phyloP scores from a whole-genome alignment of 2,113 vertebrate genomes.

The Cyphomyrus discorhynchus region DNA sequence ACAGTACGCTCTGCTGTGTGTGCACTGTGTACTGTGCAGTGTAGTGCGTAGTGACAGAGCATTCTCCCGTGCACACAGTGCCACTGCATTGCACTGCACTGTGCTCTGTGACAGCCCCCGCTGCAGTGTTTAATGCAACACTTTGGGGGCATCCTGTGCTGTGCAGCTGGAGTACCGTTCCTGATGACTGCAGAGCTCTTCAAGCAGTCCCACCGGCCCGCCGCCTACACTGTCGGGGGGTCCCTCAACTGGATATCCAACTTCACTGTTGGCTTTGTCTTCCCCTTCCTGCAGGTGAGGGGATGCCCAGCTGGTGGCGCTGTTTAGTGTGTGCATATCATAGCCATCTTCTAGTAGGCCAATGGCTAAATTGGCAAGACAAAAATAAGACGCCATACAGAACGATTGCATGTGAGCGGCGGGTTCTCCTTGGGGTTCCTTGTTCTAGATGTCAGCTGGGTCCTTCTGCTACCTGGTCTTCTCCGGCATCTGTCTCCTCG shows the following conservation, averaged over 20 bases:
- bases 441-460: slow-evolving; percentile 67
- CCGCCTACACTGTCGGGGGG: slow-evolving; percentile 77
- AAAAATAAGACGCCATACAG: not conserved
- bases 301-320: not conserved
- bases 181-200: slow-evolving; percentile 84
- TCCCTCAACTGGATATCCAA: slow-evolving; percentile 87
- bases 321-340: not conserved
- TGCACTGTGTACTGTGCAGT: not conserved
- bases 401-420: not conserved
- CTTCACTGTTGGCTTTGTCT: slow-evolving; percentile 81
- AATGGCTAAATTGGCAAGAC: not conserved
- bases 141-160: not conserved
- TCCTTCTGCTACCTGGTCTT: slow-evolving; percentile 83
- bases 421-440: not conserved
- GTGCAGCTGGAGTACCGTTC: slow-evolving; percentile 72
- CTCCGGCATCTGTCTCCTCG: slow-evolving; percentile 62
- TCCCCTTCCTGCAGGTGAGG: slow-evolving; percentile 81
- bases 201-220: slow-evolving; percentile 75
- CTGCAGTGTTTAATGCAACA: not conserved
- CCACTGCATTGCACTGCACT: not conserved
- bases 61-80: not conserved
- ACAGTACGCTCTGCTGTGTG: not conserved
- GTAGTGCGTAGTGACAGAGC: not conserved
- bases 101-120: not conserved
- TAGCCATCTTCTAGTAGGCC: not conserved